Base-by-base conservation (phyloP, 2,888 invertebrate genomes). In the Baccha elongata region DNA sequence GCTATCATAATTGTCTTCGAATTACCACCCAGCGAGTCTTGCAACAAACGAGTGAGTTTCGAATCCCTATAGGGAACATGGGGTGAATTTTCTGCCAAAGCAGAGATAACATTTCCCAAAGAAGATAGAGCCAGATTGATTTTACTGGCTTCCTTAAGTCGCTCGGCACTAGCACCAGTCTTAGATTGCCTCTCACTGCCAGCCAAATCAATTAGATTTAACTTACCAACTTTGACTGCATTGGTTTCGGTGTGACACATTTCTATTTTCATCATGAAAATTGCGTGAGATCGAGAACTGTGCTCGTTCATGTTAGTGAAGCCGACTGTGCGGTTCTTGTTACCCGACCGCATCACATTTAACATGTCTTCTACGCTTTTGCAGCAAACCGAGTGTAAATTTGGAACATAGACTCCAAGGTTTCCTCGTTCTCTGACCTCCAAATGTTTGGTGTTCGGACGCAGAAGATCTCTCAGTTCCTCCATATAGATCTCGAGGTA, bases 1-100 rank as follows among this genome's bases (percentile, higher is more conserved):
- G 99, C 99, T 67, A 99, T 97, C 99, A 99, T 99, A 68, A 99
- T 97, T 1, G 99, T 99, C 91, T 98, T 98, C 48, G 99, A 98
- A 92, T 99, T 99, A 8, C 99, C 99, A 71, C 99, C 99, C 50
- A 99, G 92, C 0, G 99, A 99, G 92, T 99, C 99, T 92, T 99
- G 99, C 75, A 99, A 92, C 68, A 99, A 92, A 64, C 99, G 93
- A 7, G 99, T 99, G 72, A 99, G 92, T 92, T 99, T 99, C 3
- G 99, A 99, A 91, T 99, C 99, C 89, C 99, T 92, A 91, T 99
- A 99, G 1, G 99, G 99, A 87, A 99, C 96, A 89, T 99, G 99
- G 0, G 97, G 95, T 68, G 97, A 97, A 91, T 95, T 97, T 87
- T 98, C 98, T 58, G 98, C 98, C 84, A 99, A 92, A 3, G 99